Evolutionary conservation across 2,797 vertebrate species (phyloP).

Genomic region (Chelon auratus): DNA sequence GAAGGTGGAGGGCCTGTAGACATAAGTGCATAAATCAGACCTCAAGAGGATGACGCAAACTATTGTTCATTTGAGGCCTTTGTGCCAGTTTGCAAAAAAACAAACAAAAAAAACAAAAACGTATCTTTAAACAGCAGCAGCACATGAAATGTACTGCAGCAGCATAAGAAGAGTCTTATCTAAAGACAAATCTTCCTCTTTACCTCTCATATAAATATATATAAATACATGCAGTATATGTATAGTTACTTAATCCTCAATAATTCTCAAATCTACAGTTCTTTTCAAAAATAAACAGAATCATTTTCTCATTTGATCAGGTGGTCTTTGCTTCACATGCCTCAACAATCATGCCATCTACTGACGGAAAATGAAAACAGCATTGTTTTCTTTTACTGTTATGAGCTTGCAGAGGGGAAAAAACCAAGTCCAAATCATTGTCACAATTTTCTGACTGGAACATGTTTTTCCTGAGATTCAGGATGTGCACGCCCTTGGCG

Average conservation of each 20-base stretch:
- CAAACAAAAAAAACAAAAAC: too few species aligned
- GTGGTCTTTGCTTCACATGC: neutral
- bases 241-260: neutral
- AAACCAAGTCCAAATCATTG: conserved; percentile 28
- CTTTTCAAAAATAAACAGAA: neutral
- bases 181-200: neutral
- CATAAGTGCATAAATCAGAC: conserved; percentile 11
- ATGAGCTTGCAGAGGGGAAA: conserved; percentile 25
- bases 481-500: conserved; percentile 66
- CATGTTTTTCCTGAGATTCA: conserved; percentile 60
- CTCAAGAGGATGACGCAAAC: neutral
- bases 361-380: conserved; percentile 68
- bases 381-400: conserved; percentile 27
- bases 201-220: neutral
- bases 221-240: too few species aligned
- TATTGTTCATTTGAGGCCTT: neutral
- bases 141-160: neutral
- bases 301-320: conserved; percentile 2
- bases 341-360: conserved; percentile 71
- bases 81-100: neutral
- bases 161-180: neutral
- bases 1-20: conserved; percentile 81
- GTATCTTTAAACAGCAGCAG: neutral
- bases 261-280: neutral
- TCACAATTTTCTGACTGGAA: conserved; percentile 50